Evolutionary conservation across 2,888 invertebrate genomes (phyloP), one percentile per base, ranked within the genome.

Genomic region (Timema cristinae): DNA sequence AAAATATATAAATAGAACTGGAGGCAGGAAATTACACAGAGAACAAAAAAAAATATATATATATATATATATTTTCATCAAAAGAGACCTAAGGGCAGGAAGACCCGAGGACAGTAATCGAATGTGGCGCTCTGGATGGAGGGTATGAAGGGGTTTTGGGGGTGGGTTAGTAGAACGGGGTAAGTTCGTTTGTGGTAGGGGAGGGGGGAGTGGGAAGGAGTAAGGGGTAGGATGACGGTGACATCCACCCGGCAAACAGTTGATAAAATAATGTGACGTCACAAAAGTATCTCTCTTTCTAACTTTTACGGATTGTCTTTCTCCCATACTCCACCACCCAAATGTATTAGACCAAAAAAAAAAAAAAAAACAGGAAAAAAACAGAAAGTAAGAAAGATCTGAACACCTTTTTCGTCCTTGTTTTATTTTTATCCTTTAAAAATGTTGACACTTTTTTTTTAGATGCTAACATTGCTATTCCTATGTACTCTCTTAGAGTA

Each of bases 251-350:
- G 32, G 32, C 32, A 6, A 63, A 63, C 63, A 63, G 63, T 63
- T 63, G 63, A 63, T 63, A 63, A 63, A 63, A 63, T 63, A 63
- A 63, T 63, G 63, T 63, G 63, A 63, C 63, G 63, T 13, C 63
- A 63, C 47, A 47, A 32, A 32, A 32, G 32, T 32, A 32, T 32
- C 32, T 32, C 32, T 32, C 32, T 32, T 32, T 32, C 32, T 32
- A 32, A 4, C 32, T 32, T 32, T 32, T 32, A 32, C 32, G 32
- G 32, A 32, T 32, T 32, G 32, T 32, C 32, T 32, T 32, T 32
- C 32, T 32, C 4, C 32, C 32, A 32, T 32, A 32, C 32, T 32
- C 32, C 32, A 32, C 32, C 32, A 4, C 32, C 32, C 32, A 32
- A 32, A 32, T 32, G 4, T 32, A 32, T 32, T 32, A 32, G 32